Evolutionary conservation across 2,888 invertebrate genomes (phyloP).

Genomic region (Augiades crinisus): DNA sequence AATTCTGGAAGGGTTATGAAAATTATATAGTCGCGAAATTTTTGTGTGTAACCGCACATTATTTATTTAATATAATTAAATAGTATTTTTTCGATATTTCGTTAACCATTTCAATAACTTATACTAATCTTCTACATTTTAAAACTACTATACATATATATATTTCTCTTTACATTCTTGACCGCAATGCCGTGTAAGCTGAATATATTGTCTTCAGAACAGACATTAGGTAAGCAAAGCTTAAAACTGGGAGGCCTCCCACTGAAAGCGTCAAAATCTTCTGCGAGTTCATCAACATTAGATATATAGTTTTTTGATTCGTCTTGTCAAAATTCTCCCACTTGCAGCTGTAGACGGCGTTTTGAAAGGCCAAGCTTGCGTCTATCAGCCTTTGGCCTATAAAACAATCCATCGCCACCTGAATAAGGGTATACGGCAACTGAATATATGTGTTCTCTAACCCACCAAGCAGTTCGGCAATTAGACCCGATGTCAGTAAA

Average conservation of each 20-base stretch:
- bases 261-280: slow-evolving; percentile 52
- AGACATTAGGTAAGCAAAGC: slow-evolving; percentile 49
- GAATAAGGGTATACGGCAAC: slow-evolving; percentile 49
- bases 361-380: slow-evolving; percentile 46
- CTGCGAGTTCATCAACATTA: slow-evolving; percentile 54
- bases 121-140: too few species aligned
- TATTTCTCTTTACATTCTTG: slow-evolving; percentile 6
- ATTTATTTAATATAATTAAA: too few species aligned
- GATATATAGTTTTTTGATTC: slow-evolving; percentile 50
- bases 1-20: too few species aligned
- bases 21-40: too few species aligned
- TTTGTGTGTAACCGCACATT: too few species aligned
- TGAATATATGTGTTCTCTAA: slow-evolving; percentile 53
- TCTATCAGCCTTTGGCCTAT: slow-evolving; percentile 56
- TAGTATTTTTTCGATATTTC: too few species aligned
- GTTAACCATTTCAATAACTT: too few species aligned
- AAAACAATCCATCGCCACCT: slow-evolving; percentile 52
- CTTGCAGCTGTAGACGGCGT: slow-evolving; percentile 50
- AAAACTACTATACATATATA: too few species aligned
- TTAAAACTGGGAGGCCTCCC: slow-evolving; percentile 49
- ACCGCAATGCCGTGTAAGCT: slow-evolving; percentile 49
- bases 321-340: slow-evolving; percentile 57
- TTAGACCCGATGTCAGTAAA: slow-evolving; percentile 31
- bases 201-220: slow-evolving; percentile 53
- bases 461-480: slow-evolving; percentile 52